Conservation (phyloP, 2,888 invertebrate genomes). For the Helobdella robusta region DNA sequence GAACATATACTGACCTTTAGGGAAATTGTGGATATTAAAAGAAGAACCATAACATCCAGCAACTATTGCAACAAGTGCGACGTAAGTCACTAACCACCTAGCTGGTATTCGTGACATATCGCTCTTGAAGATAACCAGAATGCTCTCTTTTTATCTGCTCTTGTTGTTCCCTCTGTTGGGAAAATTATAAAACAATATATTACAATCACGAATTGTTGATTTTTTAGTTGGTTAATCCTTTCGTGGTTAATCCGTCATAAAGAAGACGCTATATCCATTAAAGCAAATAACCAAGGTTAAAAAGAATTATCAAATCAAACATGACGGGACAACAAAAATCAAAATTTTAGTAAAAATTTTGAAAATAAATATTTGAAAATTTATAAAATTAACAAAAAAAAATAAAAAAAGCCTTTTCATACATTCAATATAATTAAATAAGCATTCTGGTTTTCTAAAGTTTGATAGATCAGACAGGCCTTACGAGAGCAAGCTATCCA, state of each 20-base stretch:
- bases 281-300: background rate
- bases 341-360: no score
- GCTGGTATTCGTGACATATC: constrained; percentile 15
- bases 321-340: background rate
- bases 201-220: background rate
- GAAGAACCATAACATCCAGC: background rate
- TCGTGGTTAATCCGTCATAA: background rate
- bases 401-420: background rate
- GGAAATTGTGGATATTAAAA: constrained; percentile 4
- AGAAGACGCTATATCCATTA: background rate
- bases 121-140: constrained; percentile 14
- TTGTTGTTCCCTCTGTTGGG: constrained; percentile 5
- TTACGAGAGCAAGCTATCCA: constrained; percentile 14
- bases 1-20: constrained; percentile 2
- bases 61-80: background rate
- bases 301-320: background rate
- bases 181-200: background rate
- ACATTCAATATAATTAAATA: constrained; percentile 19
- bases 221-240: background rate
- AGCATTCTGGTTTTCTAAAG: constrained; percentile 1
- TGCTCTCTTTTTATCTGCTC: constrained; percentile 5
- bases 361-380: background rate
- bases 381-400: constrained; percentile 6
- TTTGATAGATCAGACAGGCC: constrained; percentile 17
- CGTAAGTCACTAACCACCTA: constrained; percentile 13